Conservation (phyloP, 2,797 vertebrate genomes). For the Carapus acus region DNA sequence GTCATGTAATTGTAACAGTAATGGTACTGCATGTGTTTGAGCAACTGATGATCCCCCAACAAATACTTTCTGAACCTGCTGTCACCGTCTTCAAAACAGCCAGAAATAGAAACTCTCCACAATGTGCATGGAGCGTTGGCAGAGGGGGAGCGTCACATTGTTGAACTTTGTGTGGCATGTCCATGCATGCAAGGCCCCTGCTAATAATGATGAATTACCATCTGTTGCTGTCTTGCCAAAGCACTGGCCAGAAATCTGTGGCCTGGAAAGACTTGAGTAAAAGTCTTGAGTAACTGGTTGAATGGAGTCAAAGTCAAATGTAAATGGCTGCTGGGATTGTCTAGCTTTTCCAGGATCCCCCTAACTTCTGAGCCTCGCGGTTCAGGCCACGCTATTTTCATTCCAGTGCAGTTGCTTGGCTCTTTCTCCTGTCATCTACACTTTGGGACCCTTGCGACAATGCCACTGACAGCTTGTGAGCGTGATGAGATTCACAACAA, state of each 20-base stretch:
- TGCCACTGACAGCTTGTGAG: conserved; percentile 61
- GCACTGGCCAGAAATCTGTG: conserved; percentile 29
- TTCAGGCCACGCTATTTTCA: conserved; percentile 65
- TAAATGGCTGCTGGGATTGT: conserved; percentile 58
- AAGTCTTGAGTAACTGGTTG: conserved; percentile 51
- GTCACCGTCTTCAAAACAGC: conserved; percentile 30
- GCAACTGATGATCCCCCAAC: conserved; percentile 20
- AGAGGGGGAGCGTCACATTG: conserved; percentile 40
- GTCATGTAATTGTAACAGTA: conserved; percentile 27
- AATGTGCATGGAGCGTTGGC: conserved; percentile 34
- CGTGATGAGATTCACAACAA: conserved; percentile 55
- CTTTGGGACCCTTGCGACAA: conserved; percentile 42
- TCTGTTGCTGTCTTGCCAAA: conserved; percentile 54
- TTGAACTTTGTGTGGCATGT: conserved; percentile 57
- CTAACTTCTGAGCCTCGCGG: conserved; percentile 56
- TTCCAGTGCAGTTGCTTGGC: conserved; percentile 59
- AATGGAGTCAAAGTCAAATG: conserved; percentile 38
- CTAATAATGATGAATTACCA: conserved; percentile 58
- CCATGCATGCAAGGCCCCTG: conserved; percentile 49
- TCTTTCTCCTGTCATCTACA: conserved; percentile 71
- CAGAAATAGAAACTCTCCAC: conserved; percentile 19
- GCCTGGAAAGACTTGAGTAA: conserved; percentile 8
- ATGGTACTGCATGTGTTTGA: conserved; percentile 33
- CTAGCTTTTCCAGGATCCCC: conserved; percentile 53
- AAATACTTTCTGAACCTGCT: conserved; percentile 25